Percentiles rank a stretch among this genome's conserved stretches.
Conservation (phyloP, 1,140 invertebrate genomes). For the Hyposmocoma kahamanoa region DNA sequence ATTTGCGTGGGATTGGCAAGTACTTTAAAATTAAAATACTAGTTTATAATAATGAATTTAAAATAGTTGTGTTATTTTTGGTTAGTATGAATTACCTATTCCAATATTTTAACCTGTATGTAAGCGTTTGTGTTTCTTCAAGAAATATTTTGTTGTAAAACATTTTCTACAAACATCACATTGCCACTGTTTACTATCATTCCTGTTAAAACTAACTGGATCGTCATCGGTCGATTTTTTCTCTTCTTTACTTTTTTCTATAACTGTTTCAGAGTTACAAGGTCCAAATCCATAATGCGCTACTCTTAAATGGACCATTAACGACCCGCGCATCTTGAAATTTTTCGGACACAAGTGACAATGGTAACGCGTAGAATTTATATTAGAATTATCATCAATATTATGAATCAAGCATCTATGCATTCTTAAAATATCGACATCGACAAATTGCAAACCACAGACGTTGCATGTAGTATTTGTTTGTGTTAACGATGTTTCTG, state of each 20-base stretch:
- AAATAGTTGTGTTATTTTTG: too few relatives aligned
- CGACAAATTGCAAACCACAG: conserved; percentile 82
- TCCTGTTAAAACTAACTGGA: conserved; percentile 26
- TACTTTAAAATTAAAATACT: too few relatives aligned
- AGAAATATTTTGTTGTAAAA: conserved; percentile 92
- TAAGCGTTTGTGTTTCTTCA: conserved; percentile 91
- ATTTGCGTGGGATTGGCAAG: too few relatives aligned
- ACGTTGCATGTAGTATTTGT: conserved; percentile 76
- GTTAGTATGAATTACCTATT: conserved; percentile 62
- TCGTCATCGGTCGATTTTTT: conserved; percentile 25
- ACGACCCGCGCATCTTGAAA: conserved; percentile 86
- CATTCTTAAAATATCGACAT: conserved; percentile 80
- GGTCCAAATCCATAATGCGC: conserved; percentile 78
- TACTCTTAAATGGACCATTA: conserved; percentile 87
- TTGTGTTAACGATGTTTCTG: conserved; percentile 44
- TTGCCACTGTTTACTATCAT: conserved; percentile 78
- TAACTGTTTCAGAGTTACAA: conserved; percentile 14
- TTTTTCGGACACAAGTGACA: conserved; percentile 86
- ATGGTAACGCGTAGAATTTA: conserved; percentile 75
- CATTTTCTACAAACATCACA: conserved; percentile 89
- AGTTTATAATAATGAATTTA: too few relatives aligned
- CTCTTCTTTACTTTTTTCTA: conserved; percentile 15
- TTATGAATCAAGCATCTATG: conserved; percentile 84
- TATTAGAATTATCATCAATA: conserved; percentile 72
- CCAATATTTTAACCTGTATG: conserved; percentile 78